phyloP scores from a whole-genome alignment of 2,113 vertebrate species.

The Anguilla rostrata region DNA sequence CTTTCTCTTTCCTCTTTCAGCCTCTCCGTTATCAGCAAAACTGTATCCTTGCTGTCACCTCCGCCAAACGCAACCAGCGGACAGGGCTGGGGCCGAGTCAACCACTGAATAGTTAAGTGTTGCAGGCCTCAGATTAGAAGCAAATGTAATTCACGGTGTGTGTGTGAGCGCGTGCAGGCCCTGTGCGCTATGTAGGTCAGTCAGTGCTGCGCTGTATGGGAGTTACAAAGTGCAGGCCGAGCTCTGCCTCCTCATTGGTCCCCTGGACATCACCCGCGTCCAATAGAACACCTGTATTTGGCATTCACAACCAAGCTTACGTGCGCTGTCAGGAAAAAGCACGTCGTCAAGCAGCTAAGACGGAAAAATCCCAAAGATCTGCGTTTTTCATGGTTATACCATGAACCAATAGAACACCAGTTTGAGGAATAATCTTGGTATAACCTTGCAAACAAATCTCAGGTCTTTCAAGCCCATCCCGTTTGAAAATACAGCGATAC shows the following conservation, averaged over 20 bases:
- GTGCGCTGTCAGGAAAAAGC: conserved; percentile 19
- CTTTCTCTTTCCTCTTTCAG: not conserved
- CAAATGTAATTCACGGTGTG: not conserved
- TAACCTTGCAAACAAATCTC: not conserved
- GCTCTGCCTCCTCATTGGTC: conserved; percentile 40
- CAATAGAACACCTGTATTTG: not conserved
- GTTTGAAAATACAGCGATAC: not conserved
- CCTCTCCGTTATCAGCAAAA: not conserved
- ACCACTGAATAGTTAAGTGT: not conserved
- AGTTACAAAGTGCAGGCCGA: conserved; percentile 21
- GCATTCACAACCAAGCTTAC: conserved; percentile 25
- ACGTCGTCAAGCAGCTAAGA: not conserved
- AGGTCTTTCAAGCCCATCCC: not conserved
- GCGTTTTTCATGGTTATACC: not conserved
- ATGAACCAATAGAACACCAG: not conserved
- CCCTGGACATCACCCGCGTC: not conserved
- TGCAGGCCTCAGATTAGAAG: not conserved
- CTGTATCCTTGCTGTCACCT: not conserved
- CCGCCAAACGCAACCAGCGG: not conserved
- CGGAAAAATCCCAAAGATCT: not conserved
- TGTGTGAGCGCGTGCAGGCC: not conserved
- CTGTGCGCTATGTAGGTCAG: conserved; percentile 52
- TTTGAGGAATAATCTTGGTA: not conserved
- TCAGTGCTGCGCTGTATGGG: conserved; percentile 19
- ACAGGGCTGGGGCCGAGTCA: not conserved